Percentiles rank a stretch among this genome's conserved stretches.
Conservation (phyloP, 1,140 invertebrate species). For the Panulirus ornatus region DNA sequence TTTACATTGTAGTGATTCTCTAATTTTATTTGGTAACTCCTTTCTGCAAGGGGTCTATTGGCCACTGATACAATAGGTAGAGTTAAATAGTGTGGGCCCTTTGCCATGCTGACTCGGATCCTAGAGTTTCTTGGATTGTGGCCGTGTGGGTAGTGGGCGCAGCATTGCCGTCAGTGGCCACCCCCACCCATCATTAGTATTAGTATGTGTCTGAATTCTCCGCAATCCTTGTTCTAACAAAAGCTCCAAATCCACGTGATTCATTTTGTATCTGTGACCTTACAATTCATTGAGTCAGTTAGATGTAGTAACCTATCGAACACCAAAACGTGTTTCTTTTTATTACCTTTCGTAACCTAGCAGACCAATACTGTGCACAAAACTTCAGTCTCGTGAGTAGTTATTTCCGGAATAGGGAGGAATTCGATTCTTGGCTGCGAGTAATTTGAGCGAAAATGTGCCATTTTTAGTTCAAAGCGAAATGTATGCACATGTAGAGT, state of each 20-base stretch:
- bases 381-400: slow-evolving; percentile 46
- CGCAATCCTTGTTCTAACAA: too few species aligned
- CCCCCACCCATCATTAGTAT: slow-evolving; percentile 48
- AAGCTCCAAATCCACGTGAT: too few species aligned
- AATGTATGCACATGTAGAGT: too few species aligned
- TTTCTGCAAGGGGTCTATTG: not conserved
- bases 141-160: not conserved
- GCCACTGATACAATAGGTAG: slow-evolving; percentile 15
- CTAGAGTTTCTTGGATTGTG: slow-evolving; percentile 1
- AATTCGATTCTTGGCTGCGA: slow-evolving; percentile 53
- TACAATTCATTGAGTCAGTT: too few species aligned
- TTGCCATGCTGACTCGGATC: slow-evolving; percentile 22
- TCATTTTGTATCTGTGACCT: too few species aligned
- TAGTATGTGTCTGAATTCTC: too few species aligned
- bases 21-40: slow-evolving; percentile 19
- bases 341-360: slow-evolving; percentile 21
- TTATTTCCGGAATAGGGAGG: slow-evolving; percentile 39
- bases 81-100: slow-evolving; percentile 29
- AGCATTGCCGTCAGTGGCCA: slow-evolving; percentile 1
- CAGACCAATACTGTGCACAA: slow-evolving; percentile 10
- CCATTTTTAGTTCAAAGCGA: slow-evolving; percentile 27
- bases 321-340: slow-evolving; percentile 11
- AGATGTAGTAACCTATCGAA: too few species aligned
- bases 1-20: slow-evolving; percentile 18
- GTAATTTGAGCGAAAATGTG: not conserved